phyloP scores from a whole-genome alignment of 2,888 invertebrate genomes.

The Salticus scenicus region DNA sequence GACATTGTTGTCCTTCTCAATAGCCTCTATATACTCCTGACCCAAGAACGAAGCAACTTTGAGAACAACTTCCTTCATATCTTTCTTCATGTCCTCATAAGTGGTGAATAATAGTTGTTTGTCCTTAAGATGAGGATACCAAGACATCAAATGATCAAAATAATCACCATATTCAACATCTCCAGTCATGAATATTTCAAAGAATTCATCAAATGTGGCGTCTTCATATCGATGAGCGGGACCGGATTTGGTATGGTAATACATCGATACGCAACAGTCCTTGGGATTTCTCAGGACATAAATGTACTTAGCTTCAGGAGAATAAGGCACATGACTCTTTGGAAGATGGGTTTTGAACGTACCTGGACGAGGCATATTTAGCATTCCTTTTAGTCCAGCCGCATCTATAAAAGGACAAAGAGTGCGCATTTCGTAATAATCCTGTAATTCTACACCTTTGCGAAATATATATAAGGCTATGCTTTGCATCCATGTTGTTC shows the following conservation, averaged over 20 bases:
- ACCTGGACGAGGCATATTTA: conserved; percentile 59
- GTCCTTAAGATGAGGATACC: conserved; percentile 71
- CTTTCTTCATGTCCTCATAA: conserved; percentile 76
- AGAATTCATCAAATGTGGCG: conserved; percentile 74
- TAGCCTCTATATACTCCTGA: conserved; percentile 33
- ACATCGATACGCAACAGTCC: conserved; percentile 77
- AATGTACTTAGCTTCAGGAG: conserved; percentile 72
- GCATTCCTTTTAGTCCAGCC: conserved; percentile 20
- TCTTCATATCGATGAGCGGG: conserved; percentile 36
- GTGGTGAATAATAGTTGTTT: conserved; percentile 75
- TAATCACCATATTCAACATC: conserved; percentile 73
- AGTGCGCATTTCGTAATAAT: not conserved
- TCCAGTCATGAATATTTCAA: conserved; percentile 75
- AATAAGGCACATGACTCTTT: conserved; percentile 53
- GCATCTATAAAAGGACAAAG: conserved; percentile 47
- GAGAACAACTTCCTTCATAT: conserved; percentile 67
- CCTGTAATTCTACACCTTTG: conserved; percentile 39
- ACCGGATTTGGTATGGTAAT: conserved; percentile 73
- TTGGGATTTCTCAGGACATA: conserved; percentile 77
- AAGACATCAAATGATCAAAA: conserved; percentile 70
- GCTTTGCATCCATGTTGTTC: conserved; percentile 66
- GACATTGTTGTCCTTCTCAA: conserved; percentile 40
- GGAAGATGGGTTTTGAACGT: conserved; percentile 74
- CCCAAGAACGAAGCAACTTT: conserved; percentile 72
- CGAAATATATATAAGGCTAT: conserved; percentile 45